A percentile compares a stretch with the other conserved stretches of the same genome.
phyloP scores from a whole-genome alignment of 2,113 vertebrate genomes.

The Abramis brama region DNA sequence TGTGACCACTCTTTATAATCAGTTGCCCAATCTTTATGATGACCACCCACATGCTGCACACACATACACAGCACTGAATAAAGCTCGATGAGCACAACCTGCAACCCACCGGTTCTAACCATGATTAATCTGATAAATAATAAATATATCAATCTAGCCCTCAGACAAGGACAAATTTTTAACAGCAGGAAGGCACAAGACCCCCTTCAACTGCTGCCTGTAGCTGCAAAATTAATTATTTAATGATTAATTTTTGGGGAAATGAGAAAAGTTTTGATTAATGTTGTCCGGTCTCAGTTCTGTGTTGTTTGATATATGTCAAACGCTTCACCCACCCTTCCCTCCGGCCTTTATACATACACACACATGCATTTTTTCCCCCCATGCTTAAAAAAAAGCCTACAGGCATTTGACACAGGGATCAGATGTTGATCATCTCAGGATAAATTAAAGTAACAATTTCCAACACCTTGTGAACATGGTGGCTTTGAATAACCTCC shows the following conservation, averaged over 20 bases:
- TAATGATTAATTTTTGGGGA: conserved; percentile 99
- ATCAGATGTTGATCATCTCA: conserved; percentile 88
- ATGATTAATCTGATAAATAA: conserved; percentile 99
- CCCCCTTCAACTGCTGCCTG: conserved; percentile 92
- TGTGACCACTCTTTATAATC: conserved; percentile 62
- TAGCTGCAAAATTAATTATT: conserved; percentile 98
- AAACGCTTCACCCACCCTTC: conserved; percentile 78
- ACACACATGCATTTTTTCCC: background rate
- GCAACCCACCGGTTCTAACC: conserved; percentile 89
- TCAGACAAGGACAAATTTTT: conserved; percentile 99
- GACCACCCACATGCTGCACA: conserved; percentile 21
- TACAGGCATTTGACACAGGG: conserved; percentile 90
- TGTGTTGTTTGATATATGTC: conserved; percentile 97
- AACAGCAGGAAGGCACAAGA: conserved; percentile 93
- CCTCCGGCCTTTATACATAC: conserved; percentile 42
- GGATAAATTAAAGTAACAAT: conserved; percentile 93
- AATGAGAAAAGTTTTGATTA: conserved; percentile 99
- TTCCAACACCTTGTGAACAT: conserved; percentile 78
- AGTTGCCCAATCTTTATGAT: conserved; percentile 24
- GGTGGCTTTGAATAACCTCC: conserved; percentile 77
- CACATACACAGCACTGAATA: conserved; percentile 53
- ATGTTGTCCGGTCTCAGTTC: conserved; percentile 91
- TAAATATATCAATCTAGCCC: conserved; percentile 99
- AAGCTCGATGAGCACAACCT: conserved; percentile 75
- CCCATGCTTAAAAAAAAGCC: conserved; percentile 78